These are phyloP conservation scores for Apistogramma diplotaenia DNA, from an alignment of 2,113 vertebrate genomes.

Conservation along the genomic window DNA sequence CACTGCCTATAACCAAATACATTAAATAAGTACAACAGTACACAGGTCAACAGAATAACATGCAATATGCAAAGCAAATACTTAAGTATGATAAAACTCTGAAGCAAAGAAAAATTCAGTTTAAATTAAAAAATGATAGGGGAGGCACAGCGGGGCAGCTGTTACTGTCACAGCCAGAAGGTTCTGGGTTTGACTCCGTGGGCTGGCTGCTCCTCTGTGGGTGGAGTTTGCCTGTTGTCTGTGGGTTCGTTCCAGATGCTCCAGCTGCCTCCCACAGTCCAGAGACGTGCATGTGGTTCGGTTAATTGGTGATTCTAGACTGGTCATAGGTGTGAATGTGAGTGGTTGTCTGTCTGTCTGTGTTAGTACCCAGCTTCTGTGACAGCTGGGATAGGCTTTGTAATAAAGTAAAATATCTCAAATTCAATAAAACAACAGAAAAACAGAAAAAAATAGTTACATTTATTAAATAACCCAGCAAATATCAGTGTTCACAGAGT, in stretches of 20 bases:
- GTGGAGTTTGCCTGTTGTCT: background rate
- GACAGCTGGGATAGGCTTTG: background rate
- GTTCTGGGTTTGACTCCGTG: too few species aligned
- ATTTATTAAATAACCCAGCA: background rate
- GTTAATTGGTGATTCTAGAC: background rate
- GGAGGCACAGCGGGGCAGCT: too few species aligned
- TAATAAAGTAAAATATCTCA: background rate
- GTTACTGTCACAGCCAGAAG: too few species aligned
- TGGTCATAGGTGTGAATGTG: background rate
- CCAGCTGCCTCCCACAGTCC: rapidly evolving
- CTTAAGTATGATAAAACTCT: background rate
- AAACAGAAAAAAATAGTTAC: background rate
- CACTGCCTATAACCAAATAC: background rate
- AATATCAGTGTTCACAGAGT: rapidly evolving
- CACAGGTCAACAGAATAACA: background rate
- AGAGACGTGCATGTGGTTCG: background rate
- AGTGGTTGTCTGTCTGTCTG: background rate
- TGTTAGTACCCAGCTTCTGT: background rate
- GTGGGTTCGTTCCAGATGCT: background rate
- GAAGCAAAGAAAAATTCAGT: too few species aligned
- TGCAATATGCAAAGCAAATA: background rate
- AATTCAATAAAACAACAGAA: background rate
- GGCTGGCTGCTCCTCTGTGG: too few species aligned
- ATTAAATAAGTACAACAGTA: background rate
- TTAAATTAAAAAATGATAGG: too few species aligned